Evolutionary conservation across 2,113 vertebrate genomes (phyloP).

Genomic region (Limanda limanda): DNA sequence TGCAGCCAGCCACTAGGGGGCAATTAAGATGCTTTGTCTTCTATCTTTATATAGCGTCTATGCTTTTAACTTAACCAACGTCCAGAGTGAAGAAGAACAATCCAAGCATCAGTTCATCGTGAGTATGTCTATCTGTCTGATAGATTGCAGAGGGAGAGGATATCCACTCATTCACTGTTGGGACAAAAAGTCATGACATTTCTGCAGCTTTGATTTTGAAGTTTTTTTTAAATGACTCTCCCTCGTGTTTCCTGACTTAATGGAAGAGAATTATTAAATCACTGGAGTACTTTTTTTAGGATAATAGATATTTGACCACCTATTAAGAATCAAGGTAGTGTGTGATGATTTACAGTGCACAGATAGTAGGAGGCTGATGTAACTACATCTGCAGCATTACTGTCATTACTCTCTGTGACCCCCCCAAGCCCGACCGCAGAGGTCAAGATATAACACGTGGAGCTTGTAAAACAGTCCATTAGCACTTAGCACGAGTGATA

Average conservation of each 20-base stretch:
- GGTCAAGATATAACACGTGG: slow-evolving; percentile 22
- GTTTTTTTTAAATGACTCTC: not conserved
- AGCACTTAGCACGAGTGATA: slow-evolving; percentile 32
- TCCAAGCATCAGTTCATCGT: not conserved
- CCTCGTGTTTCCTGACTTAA: not conserved
- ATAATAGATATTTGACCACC: not conserved
- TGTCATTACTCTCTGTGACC: slow-evolving; percentile 24
- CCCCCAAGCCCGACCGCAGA: not conserved
- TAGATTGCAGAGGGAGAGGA: not conserved
- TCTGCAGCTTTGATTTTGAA: not conserved
- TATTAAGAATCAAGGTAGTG: not conserved
- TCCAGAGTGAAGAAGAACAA: not conserved
- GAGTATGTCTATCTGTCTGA: not conserved
- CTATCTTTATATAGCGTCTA: too few species aligned
- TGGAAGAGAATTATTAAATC: not conserved
- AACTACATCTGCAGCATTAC: not conserved
- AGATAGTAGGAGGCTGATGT: not conserved
- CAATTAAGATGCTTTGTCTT: too few species aligned
- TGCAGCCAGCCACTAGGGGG: too few species aligned
- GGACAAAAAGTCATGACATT: not conserved
- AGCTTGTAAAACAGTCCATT: slow-evolving; percentile 32
- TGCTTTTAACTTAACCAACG: too few species aligned
- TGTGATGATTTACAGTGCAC: not conserved
- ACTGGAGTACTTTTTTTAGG: not conserved
- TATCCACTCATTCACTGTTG: not conserved